Conservation (phyloP, 2,888 invertebrate genomes). For the Ichneumoninae sp. region DNA sequence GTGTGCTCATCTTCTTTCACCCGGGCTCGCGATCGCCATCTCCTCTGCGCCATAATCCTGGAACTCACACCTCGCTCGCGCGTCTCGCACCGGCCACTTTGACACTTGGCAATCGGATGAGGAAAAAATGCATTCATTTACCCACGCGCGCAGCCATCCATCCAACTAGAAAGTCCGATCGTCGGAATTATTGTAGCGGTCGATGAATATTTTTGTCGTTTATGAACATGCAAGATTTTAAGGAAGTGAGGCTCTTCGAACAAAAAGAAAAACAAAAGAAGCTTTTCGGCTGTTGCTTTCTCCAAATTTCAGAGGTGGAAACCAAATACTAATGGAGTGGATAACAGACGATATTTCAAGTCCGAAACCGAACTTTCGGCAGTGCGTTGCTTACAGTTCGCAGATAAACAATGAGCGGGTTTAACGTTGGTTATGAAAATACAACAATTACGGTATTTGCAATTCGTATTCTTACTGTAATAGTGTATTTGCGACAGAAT, state of each 20-base stretch:
- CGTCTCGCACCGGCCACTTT: slow-evolving; percentile 62
- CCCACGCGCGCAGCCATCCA: not conserved
- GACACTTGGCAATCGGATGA: slow-evolving; percentile 28
- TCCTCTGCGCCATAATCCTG: slow-evolving; percentile 64
- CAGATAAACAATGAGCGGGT: not conserved
- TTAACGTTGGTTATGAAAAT: not conserved
- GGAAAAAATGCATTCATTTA: slow-evolving; percentile 7
- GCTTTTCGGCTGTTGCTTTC: no score
- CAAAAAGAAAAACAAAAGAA: no score
- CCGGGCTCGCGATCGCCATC: slow-evolving; percentile 62
- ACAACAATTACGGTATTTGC: slow-evolving; percentile 16
- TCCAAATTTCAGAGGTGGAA: no score
- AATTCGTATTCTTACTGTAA: not conserved
- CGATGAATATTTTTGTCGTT: no score
- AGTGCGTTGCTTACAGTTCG: not conserved
- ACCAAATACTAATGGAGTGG: no score
- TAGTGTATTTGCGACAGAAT: slow-evolving; percentile 27
- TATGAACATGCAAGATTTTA: no score
- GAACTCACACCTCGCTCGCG: slow-evolving; percentile 66
- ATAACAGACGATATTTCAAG: no score
- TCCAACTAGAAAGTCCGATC: no score
- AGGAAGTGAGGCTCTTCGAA: no score
- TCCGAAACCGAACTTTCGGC: not conserved
- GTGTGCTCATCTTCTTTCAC: slow-evolving; percentile 62
- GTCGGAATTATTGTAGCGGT: no score